phyloP scores from a whole-genome alignment of 2,113 vertebrate species.

The Aegypius monachus region DNA sequence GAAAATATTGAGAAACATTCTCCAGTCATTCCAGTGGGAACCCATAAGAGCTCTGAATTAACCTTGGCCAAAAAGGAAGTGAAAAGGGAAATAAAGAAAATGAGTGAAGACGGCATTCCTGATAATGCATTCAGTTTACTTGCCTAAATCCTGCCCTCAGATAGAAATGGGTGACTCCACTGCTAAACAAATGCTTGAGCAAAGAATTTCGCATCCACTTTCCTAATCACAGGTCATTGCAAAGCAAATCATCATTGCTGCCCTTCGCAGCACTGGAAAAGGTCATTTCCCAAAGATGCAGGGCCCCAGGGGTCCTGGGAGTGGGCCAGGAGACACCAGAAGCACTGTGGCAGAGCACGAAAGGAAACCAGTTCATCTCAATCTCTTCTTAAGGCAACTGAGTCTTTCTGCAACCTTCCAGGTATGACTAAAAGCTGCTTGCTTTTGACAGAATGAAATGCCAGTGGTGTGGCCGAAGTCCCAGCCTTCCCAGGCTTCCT shows the following conservation, averaged over 20 bases:
- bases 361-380: neutral
- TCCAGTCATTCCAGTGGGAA: neutral
- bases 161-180: neutral
- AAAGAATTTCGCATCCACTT: neutral
- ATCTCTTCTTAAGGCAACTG: neutral
- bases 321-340: neutral
- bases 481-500: neutral
- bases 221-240: neutral
- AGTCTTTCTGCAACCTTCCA: neutral
- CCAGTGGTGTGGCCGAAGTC: neutral
- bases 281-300: neutral
- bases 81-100: constrained; percentile 1
- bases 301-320: neutral
- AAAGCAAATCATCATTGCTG: neutral
- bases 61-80: neutral
- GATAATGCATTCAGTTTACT: neutral
- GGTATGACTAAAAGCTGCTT: neutral
- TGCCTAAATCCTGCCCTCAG: neutral
- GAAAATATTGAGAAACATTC: constrained; percentile 6
- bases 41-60: neutral
- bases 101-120: neutral
- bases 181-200: neutral
- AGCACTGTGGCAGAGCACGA: neutral
- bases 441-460: neutral
- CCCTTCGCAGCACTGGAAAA: neutral